Evolutionary conservation across 2,113 vertebrate genomes (phyloP).

Genomic region (Epinephelus fuscoguttatus): DNA sequence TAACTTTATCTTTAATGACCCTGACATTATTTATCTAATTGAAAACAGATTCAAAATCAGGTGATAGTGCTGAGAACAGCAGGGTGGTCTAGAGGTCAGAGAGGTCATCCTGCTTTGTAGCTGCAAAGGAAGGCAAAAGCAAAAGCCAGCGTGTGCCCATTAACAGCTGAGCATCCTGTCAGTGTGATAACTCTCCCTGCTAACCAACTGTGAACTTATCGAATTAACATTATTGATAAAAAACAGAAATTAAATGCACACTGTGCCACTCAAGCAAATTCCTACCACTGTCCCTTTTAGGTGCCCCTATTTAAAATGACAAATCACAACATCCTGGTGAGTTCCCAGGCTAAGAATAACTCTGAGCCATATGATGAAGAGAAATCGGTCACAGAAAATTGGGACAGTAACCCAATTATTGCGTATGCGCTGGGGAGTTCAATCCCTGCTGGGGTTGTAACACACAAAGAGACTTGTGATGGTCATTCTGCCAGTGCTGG

Average conservation of each 20-base stretch:
- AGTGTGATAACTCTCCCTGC: background rate
- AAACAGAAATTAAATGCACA: background rate
- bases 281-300: background rate
- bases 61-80: background rate
- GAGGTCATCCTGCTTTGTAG: conserved; percentile 1
- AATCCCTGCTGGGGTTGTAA: conserved; percentile 20
- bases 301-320: conserved; percentile 21
- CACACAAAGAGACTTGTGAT: conserved; percentile 32
- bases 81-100: conserved; percentile 25
- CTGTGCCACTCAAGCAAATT: background rate
- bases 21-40: background rate
- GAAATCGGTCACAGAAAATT: conserved; percentile 64
- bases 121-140: background rate
- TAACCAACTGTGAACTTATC: background rate
- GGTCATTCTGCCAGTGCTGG: background rate
- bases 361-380: conserved; percentile 27
- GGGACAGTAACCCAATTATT: conserved; percentile 75
- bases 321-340: conserved; percentile 30
- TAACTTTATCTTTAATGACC: too few species aligned
- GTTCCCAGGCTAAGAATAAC: conserved; percentile 60
- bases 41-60: background rate
- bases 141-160: background rate
- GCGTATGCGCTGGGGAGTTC: conserved; percentile 14
- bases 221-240: background rate
- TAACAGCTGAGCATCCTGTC: background rate